These are phyloP conservation scores for Echinops telfairi DNA, from an alignment of 2,113 vertebrate species.

Conservation along the genomic window DNA sequence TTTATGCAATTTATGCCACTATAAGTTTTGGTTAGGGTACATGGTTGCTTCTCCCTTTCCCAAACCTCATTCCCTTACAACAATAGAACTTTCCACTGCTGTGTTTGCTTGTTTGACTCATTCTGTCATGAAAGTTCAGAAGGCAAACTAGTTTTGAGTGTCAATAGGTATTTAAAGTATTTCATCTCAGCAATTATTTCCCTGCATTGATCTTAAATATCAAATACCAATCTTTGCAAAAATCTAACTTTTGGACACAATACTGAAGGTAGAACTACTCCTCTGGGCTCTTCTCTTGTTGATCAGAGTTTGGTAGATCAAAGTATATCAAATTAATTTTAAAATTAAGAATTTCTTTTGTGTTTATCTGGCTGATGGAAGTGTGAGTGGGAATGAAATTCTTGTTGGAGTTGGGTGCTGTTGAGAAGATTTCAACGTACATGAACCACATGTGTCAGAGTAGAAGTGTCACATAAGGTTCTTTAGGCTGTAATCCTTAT, in stretches of 20 bases:
- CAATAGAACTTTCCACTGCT: constrained; percentile 63
- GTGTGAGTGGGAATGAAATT: not conserved
- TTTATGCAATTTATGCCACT: constrained; percentile 23
- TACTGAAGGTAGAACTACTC: not conserved
- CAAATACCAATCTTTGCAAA: constrained; percentile 66
- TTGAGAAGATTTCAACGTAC: not conserved
- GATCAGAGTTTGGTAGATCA: constrained; percentile 10
- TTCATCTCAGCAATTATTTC: constrained; percentile 63
- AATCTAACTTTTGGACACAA: constrained; percentile 60
- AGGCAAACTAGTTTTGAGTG: constrained; percentile 78
- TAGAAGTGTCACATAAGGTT: not conserved
- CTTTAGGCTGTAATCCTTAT: not conserved
- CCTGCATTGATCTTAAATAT: constrained; percentile 16
- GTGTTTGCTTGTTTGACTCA: constrained; percentile 71
- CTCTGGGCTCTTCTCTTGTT: not conserved
- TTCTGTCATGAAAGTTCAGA: constrained; percentile 81
- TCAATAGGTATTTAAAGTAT: constrained; percentile 74
- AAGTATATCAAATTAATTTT: constrained; percentile 35
- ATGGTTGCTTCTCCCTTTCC: constrained; percentile 64
- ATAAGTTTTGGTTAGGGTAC: constrained; percentile 14
- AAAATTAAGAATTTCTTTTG: not conserved
- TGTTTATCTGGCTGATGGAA: not conserved
- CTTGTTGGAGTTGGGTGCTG: not conserved
- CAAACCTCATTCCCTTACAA: constrained; percentile 68
- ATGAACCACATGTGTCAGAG: not conserved